Percentiles rank a stretch among this genome's conserved stretches.
Evolutionary conservation across 35 echinoderm and acorn worm species (phyloP).

Genomic region (Nesometra sesokonis): DNA sequence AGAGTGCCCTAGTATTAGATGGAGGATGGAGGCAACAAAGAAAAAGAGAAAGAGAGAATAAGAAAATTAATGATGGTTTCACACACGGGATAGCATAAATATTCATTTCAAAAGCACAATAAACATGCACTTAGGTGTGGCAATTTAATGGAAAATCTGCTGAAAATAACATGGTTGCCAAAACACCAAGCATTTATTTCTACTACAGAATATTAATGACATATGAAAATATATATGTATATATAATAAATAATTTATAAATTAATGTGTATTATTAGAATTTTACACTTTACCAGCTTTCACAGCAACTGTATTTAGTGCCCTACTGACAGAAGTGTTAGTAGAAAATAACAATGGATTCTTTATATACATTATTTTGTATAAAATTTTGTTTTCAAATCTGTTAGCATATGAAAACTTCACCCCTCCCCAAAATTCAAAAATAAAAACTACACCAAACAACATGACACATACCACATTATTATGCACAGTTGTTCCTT

Average conservation of each 20-base stretch:
- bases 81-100: neutral
- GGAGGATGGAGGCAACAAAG: neutral
- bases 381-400: neutral
- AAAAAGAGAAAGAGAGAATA: neutral
- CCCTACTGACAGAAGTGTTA: too few relatives aligned
- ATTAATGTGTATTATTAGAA: too few relatives aligned
- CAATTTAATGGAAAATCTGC: neutral
- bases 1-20: neutral
- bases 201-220: too few relatives aligned
- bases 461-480: neutral
- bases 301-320: too few relatives aligned
- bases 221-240: too few relatives aligned
- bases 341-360: too few relatives aligned
- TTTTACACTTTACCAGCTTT: too few relatives aligned
- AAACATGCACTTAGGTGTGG: neutral
- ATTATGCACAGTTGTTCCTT: neutral
- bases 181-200: too few relatives aligned
- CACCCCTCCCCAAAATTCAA: neutral
- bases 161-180: neutral
- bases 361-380: too few relatives aligned
- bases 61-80: neutral
- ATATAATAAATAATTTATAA: too few relatives aligned
- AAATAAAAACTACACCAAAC: neutral
- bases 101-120: neutral
- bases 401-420: neutral